A percentile compares a stretch with the other conserved stretches of the same genome.
Conservation (phyloP, 2,888 invertebrate genomes). For the Anoplius nigerrimus region DNA sequence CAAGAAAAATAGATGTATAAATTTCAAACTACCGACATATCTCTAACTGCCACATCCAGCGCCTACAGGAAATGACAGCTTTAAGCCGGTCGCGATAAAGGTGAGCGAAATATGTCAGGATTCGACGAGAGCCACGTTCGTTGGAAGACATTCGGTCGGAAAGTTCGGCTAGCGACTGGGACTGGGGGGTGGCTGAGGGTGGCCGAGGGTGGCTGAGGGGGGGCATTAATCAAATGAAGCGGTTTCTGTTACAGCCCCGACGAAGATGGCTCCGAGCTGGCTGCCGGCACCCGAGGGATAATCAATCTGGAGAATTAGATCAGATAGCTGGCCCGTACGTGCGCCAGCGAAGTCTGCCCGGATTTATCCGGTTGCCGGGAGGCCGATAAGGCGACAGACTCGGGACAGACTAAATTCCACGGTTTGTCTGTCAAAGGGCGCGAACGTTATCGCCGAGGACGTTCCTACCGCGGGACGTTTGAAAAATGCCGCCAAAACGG, state of each 20-base stretch:
- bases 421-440: constrained; percentile 31
- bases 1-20: too few species aligned
- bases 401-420: constrained; percentile 38
- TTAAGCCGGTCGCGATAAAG: too few species aligned
- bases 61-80: constrained; percentile 15
- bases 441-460: not conserved
- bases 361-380: constrained; percentile 45
- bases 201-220: constrained; percentile 19
- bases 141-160: constrained; percentile 6
- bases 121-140: constrained; percentile 38
- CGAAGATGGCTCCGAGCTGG: constrained; percentile 47
- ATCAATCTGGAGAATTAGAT: constrained; percentile 58
- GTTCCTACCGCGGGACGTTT: not conserved
- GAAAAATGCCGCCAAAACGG: too few species aligned
- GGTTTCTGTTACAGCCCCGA: constrained; percentile 54
- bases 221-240: constrained; percentile 56
- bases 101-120: constrained; percentile 41
- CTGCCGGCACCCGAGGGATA: constrained; percentile 43
- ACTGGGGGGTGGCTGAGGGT: not conserved
- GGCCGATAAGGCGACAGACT: constrained; percentile 36
- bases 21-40: too few species aligned
- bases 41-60: too few species aligned
- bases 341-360: constrained; percentile 46
- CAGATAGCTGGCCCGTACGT: constrained; percentile 49
- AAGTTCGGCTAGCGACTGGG: not conserved